phyloP scores from a whole-genome alignment of 23 tunicate species.

The Oikopleura dioica region DNA sequence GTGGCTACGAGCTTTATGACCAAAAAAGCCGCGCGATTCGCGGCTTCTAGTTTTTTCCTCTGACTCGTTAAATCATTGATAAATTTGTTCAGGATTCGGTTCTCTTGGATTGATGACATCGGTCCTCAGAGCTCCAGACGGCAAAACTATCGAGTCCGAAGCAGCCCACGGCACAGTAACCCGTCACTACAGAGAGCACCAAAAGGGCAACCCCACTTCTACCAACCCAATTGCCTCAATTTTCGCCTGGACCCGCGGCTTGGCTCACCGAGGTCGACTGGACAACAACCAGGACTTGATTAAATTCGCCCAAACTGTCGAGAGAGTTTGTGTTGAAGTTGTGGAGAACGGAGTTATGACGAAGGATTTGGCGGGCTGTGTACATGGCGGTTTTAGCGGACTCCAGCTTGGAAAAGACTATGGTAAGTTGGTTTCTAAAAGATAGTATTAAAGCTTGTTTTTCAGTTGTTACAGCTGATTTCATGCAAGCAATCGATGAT shows the following conservation, averaged over 20 bases:
- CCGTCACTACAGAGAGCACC: constrained; percentile 3
- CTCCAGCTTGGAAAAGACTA: not conserved
- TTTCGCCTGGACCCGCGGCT: constrained; percentile 97
- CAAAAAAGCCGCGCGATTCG: too few relatives aligned
- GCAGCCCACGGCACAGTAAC: constrained; percentile 12
- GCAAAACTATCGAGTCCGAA: constrained; percentile 8
- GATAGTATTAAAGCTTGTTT: too few relatives aligned
- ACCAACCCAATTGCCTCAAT: constrained; percentile 95
- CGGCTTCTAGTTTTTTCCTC: too few relatives aligned
- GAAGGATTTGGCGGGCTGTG: constrained; percentile 93
- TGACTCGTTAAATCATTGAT: too few relatives aligned
- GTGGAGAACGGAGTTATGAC: constrained; percentile 82
- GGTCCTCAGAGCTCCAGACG: constrained; percentile 7
- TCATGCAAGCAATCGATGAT: constrained; percentile 2
- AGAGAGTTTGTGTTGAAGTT: constrained; percentile 83
- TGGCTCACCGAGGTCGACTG: constrained; percentile 71
- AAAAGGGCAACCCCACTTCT: constrained; percentile 88
- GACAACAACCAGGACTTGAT: constrained; percentile 66
- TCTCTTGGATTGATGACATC: constrained; percentile 1
- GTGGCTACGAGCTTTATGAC: too few relatives aligned
- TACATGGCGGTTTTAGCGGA: constrained; percentile 30
- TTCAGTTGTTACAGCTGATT: not conserved
- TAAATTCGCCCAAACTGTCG: constrained; percentile 60
- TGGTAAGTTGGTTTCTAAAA: too few relatives aligned
- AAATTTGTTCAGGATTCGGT: too few relatives aligned